phyloP scores from a whole-genome alignment of 2,113 vertebrate genomes.

The Plecotus auritus region DNA sequence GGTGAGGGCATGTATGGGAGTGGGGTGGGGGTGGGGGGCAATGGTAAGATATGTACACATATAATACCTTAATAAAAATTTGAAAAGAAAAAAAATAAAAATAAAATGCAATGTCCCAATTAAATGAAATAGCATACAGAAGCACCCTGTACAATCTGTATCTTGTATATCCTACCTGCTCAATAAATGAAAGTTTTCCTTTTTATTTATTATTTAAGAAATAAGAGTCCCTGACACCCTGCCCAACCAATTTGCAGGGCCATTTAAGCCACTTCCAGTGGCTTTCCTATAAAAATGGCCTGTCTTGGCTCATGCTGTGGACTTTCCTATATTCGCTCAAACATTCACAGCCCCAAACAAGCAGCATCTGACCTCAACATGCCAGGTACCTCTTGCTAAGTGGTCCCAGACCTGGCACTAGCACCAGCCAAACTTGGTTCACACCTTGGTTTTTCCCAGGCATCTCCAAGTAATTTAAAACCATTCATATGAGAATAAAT shows the following conservation, averaged over 20 bases:
- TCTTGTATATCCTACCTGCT: background rate
- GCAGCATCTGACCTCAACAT: background rate
- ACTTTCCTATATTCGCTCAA: background rate
- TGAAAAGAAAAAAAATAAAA: no score
- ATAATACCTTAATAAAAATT: no score
- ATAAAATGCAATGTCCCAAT: background rate
- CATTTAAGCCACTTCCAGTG: background rate
- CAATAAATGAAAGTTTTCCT: background rate
- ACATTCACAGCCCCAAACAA: background rate
- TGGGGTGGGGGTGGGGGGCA: no score
- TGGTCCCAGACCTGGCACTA: background rate
- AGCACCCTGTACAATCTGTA: background rate
- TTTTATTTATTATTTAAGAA: background rate
- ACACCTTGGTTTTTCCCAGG: background rate
- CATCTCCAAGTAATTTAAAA: background rate
- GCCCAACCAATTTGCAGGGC: background rate
- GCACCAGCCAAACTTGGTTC: background rate
- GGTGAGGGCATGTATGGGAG: no score
- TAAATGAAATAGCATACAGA: background rate
- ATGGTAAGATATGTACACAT: no score
- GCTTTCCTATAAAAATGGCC: background rate
- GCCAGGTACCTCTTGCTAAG: background rate
- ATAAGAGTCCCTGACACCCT: background rate
- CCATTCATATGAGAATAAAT: no score
- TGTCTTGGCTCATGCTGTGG: background rate